Evolutionary conservation across 1,140 invertebrate species (phyloP).

Genomic region (Orchesella cincta): DNA sequence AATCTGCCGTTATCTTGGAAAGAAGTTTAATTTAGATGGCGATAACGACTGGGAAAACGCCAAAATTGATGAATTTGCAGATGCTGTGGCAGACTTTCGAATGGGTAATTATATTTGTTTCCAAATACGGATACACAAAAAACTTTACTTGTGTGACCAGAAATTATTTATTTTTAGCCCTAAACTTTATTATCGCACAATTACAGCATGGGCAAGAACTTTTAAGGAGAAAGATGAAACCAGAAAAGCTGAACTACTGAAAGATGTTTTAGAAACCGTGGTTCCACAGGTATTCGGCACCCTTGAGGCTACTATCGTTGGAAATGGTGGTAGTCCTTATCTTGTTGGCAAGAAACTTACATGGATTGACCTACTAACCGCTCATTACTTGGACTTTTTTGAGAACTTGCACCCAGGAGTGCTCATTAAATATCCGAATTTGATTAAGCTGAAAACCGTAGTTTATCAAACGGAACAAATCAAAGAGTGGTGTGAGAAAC

Average conservation of each 20-base stretch:
- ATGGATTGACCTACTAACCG: not conserved
- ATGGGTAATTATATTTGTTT: not conserved
- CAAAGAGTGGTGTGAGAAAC: constrained; percentile 57
- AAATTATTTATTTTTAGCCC: too few relatives aligned
- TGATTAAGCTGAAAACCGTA: constrained; percentile 55
- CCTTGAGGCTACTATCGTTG: not conserved
- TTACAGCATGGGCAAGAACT: too few relatives aligned
- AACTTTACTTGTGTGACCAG: too few relatives aligned
- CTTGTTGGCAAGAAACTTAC: not conserved
- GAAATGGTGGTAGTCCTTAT: not conserved
- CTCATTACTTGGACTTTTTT: not conserved
- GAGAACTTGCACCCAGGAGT: not conserved
- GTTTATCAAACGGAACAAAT: constrained; percentile 54
- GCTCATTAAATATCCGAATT: constrained; percentile 48
- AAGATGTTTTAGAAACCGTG: not conserved
- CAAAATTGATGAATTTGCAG: constrained; percentile 64
- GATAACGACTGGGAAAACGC: constrained; percentile 67
- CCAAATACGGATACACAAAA: too few relatives aligned
- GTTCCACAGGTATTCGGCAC: not conserved
- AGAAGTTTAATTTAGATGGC: constrained; percentile 66
- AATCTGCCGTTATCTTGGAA: constrained; percentile 71
- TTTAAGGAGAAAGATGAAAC: not conserved
- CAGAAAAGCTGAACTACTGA: not conserved
- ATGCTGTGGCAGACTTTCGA: constrained; percentile 59
- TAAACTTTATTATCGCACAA: too few relatives aligned